These are phyloP conservation scores for Idaea aversata DNA, from an alignment of 2,888 invertebrate species.

Conservation along the genomic window DNA sequence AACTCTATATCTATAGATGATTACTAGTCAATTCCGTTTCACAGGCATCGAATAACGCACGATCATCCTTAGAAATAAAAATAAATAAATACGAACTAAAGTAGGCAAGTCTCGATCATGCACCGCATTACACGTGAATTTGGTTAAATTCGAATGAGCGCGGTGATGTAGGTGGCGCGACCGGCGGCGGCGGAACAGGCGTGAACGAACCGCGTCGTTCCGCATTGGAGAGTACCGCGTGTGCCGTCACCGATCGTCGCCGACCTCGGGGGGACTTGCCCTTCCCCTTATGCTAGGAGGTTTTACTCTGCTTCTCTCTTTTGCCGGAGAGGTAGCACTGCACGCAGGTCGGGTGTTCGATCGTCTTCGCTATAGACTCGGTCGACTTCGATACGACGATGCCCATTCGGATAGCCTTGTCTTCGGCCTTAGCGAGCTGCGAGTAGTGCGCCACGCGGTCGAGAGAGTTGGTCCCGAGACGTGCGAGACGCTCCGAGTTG, in stretches of 20 bases:
- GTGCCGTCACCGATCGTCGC: slow-evolving; percentile 59
- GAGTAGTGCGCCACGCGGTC: slow-evolving; percentile 75
- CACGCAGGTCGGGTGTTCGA: slow-evolving; percentile 86
- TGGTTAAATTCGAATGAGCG: slow-evolving; percentile 69
- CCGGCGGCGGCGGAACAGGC: slow-evolving; percentile 54
- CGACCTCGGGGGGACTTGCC: slow-evolving; percentile 82
- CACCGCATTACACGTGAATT: slow-evolving; percentile 78
- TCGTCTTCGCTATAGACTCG: slow-evolving; percentile 76
- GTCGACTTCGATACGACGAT: slow-evolving; percentile 80
- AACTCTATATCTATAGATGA: slow-evolving; percentile 15
- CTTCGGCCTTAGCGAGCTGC: slow-evolving; percentile 73
- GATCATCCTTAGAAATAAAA: slow-evolving; percentile 13
- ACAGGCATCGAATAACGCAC: slow-evolving; percentile 21
- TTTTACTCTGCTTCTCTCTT: slow-evolving; percentile 79
- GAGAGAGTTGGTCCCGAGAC: slow-evolving; percentile 72
- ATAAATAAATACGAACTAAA: background rate
- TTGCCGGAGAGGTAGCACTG: slow-evolving; percentile 86
- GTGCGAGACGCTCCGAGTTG: slow-evolving; percentile 45
- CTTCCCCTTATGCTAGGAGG: slow-evolving; percentile 84
- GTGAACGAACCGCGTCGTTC: slow-evolving; percentile 67
- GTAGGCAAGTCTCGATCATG: background rate
- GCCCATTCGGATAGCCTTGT: slow-evolving; percentile 76
- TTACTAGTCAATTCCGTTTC: slow-evolving; percentile 59
- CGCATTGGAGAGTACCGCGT: slow-evolving; percentile 59
- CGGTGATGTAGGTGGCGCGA: slow-evolving; percentile 59